A percentile compares a stretch with the other conserved stretches of the same genome.
These are phyloP conservation scores for Cistogaster globosa DNA, from an alignment of 2,888 invertebrate species.

Conservation along the genomic window DNA sequence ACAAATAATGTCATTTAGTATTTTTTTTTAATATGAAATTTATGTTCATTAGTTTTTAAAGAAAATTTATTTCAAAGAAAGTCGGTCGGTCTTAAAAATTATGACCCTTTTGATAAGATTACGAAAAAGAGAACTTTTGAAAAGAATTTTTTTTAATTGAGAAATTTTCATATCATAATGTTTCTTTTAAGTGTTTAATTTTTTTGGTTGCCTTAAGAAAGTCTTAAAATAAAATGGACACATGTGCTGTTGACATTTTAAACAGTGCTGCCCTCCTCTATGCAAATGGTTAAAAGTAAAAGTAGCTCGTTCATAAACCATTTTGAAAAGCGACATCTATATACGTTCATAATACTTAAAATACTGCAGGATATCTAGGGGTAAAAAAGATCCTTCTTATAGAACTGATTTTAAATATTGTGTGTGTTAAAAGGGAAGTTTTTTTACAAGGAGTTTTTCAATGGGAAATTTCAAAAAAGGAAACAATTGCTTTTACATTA, in stretches of 20 bases:
- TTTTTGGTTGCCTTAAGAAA: constrained; percentile 6
- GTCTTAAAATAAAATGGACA: constrained; percentile 52
- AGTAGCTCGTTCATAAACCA: constrained; percentile 56
- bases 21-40: constrained; percentile 11
- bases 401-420: constrained; percentile 15
- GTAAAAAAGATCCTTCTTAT: constrained; percentile 46
- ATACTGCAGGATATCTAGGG: constrained; percentile 21
- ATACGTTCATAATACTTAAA: background rate
- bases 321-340: constrained; percentile 35
- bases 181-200: constrained; percentile 53
- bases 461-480: background rate
- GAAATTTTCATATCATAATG: constrained; percentile 62
- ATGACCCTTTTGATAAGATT: constrained; percentile 78
- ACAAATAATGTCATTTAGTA: constrained; percentile 19
- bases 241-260: background rate
- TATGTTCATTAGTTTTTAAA: constrained; percentile 9
- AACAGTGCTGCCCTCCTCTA: constrained; percentile 47
- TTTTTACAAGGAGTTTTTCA: background rate
- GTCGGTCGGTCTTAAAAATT: constrained; percentile 76
- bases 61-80: constrained; percentile 70
- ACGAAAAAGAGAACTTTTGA: constrained; percentile 3
- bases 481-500: background rate
- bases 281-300: constrained; percentile 1
- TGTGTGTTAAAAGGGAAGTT: constrained; percentile 36
- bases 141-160: constrained; percentile 55